These are phyloP conservation scores for Dryobates pubescens DNA, from an alignment of 2,797 vertebrate species.

Conservation along the genomic window DNA sequence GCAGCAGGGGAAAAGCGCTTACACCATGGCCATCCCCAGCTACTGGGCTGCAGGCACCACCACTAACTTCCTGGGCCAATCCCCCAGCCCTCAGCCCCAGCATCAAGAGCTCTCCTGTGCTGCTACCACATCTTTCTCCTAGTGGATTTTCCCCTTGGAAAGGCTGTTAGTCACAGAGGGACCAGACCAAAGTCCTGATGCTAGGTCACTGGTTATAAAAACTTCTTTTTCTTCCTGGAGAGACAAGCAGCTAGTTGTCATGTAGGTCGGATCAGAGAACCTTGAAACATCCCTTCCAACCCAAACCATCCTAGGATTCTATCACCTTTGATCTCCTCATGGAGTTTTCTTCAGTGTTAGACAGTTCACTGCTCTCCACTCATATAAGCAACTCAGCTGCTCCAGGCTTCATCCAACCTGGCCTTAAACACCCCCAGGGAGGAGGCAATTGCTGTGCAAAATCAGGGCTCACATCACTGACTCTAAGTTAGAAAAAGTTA, in stretches of 20 bases:
- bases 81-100: fast-evolving
- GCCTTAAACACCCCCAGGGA: no score
- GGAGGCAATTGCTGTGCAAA: background rate
- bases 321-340: background rate
- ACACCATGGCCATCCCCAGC: background rate
- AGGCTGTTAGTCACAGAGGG: background rate
- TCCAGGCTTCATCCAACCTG: no score
- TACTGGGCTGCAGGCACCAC: background rate
- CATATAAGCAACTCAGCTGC: background rate
- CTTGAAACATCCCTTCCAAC: no score
- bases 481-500: no score
- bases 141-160: background rate
- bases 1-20: background rate
- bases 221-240: background rate
- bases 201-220: background rate
- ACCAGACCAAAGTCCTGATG: background rate
- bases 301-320: no score
- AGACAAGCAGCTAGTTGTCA: background rate
- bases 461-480: background rate
- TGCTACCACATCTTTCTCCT: background rate
- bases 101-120: background rate
- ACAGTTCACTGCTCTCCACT: background rate
- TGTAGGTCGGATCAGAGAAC: no score
- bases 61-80: fast-evolving
- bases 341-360: background rate